Evolutionary conservation across 2,888 invertebrate genomes (phyloP), one percentile per base, ranked within the genome.

Genomic region (Nymphalis c-album): DNA sequence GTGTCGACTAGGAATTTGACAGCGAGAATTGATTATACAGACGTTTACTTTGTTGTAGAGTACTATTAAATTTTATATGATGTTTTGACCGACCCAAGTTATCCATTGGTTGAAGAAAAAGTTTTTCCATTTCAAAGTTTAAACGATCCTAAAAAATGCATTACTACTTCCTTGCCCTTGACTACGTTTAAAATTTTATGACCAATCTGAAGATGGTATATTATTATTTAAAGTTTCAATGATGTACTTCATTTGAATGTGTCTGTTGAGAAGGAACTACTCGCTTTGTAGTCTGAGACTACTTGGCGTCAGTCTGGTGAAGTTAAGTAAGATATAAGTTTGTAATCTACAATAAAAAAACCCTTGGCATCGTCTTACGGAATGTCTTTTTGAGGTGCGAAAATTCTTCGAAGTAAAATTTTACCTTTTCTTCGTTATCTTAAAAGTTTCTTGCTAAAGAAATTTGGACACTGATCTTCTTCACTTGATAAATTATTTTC

Each of bases 271-370:
- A 46, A 51, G 62, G 70, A 64, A 68, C 60, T 26, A 22, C 10
- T 59, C 22, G 46, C 53, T 64, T 62, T 67, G 59, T 64, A 48
- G 61, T 64, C 61, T 58, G 47, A 53, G 60, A 58, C 48, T 51
- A 62, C 58, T 64, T 68, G 64, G 68, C 62, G 61, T 55, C 59
- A 53, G 58, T 62, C 61, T 62, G 22, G 48, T 50, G 26, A 31
- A 58, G 47, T 51, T 60, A 66, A 69, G 53, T 60, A 64, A 67
- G 60, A 58, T 61, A 50, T 60, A 67, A 58, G 63, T 67, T 63
- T 63, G 16, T 40, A 61, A 53, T 47, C 35, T 60, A 47, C n/a
- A 67, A 63, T 62, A 63, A 66, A 53, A 67, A 70, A 63, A 51
- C 50, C 51, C 58, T 70, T 67, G 51, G 63, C 62, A 66, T 18